These are phyloP conservation scores for Liparis tanakae DNA, from an alignment of 2,797 vertebrate species.

Conservation along the genomic window DNA sequence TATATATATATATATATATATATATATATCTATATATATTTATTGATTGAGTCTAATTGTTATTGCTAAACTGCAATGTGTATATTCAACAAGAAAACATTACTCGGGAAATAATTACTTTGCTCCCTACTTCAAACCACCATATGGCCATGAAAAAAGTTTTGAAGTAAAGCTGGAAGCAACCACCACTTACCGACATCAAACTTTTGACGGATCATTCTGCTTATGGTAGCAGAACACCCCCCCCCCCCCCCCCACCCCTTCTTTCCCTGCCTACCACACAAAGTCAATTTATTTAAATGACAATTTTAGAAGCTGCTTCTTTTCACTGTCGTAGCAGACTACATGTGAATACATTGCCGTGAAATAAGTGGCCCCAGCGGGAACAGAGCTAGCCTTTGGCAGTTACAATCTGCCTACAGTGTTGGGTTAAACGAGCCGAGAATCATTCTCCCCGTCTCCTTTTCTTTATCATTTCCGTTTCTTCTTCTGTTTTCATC, in stretches of 20 bases:
- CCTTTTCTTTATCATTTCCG: slow-evolving; percentile 5
- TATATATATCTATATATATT: neutral
- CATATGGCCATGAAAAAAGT: slow-evolving; percentile 29
- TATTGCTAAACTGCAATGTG: slow-evolving; percentile 15
- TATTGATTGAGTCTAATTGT: neutral
- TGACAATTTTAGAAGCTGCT: slow-evolving; percentile 6
- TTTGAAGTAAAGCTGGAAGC: neutral
- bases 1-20: no score
- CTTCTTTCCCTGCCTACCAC: neutral
- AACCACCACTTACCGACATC: neutral
- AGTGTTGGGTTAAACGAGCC: slow-evolving; percentile 27
- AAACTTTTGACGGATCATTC: slow-evolving; percentile 4
- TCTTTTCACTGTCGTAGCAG: neutral
- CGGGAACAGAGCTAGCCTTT: slow-evolving; percentile 18
- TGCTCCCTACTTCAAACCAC: slow-evolving; percentile 18
- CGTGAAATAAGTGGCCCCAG: slow-evolving; percentile 43
- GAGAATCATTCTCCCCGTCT: neutral
- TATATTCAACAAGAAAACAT: slow-evolving; percentile 1
- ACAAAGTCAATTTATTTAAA: slow-evolving; percentile 15
- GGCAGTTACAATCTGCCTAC: neutral
- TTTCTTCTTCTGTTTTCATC: slow-evolving; percentile 22
- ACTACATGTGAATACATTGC: neutral
- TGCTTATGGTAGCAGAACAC: neutral
- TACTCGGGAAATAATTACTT: slow-evolving; percentile 3
- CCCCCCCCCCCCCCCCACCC: no score